Evolutionary conservation across 2,888 invertebrate genomes (phyloP), one percentile per base, ranked within the genome.

Genomic region (Monochamus alternatus): DNA sequence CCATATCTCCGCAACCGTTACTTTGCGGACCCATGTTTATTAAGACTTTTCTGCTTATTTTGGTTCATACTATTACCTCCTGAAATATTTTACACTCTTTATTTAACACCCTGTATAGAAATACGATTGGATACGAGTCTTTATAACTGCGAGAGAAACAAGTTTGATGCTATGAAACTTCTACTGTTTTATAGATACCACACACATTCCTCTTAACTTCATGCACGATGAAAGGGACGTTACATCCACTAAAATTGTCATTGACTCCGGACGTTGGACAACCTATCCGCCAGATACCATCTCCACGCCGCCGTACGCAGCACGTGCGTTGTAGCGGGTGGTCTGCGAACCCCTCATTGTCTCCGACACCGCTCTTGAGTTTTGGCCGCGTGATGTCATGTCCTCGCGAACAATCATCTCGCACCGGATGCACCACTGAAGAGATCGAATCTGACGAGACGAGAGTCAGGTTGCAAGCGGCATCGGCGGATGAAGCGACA

Each of bases 201-300:
- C 38, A 38, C 7, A 38, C 5, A 9, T n/a, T 51, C 51, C 51
- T n/a, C 51, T 51, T 51, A 51, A 51, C 51, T n/a, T 51, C 10
- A n/a, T 2, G 0, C 12, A 22, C 55, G 55, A 12, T 55, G 55
- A 55, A 51, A 55, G 55, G 22, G 3, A 7, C 55, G 5, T 7
- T 14, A 12, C 55, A 55, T 73, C 75, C 69, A 74, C 76, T 64
- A 75, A 74, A 77, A 78, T 65, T 78, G 78, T 73, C 80, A 77
- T 80, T 80, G 80, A 80, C 78, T 80, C 78, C 77, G 80, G 80
- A 80, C 76, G 78, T 74, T 66, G 60, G 51, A 63, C 63, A 63
- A 52, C 71, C 52, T 32, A 63, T 63, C 63, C 38, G 32, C 14
- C 55, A 52, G 63, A 62, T 71, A 63, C 12, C 8, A 71, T 71